phyloP scores from a whole-genome alignment of 2,113 vertebrate genomes.

The Progne subis region DNA sequence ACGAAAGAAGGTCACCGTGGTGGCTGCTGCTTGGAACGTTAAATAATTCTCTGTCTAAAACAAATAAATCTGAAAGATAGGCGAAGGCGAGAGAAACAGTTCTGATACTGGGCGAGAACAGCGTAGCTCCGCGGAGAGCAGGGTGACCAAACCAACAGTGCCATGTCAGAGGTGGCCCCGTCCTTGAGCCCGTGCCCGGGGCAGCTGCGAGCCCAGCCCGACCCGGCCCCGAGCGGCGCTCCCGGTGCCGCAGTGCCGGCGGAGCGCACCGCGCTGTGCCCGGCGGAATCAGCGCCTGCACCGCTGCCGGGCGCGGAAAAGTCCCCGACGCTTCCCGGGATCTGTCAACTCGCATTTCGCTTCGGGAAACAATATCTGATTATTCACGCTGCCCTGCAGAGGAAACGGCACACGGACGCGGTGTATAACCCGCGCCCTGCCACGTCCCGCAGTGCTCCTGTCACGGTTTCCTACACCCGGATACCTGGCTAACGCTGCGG shows the following conservation, averaged over 20 bases:
- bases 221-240: neutral
- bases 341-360: neutral
- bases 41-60: neutral
- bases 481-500: neutral
- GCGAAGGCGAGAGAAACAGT: neutral
- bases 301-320: neutral
- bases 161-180: neutral
- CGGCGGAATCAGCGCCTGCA: neutral
- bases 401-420: neutral
- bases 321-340: rapidly evolving
- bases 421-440: neutral
- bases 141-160: rapidly evolving
- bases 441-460: neutral
- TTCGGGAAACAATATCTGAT: neutral
- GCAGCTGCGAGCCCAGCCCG: neutral
- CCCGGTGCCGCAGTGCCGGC: neutral
- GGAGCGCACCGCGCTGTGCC: neutral
- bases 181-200: neutral
- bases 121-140: neutral
- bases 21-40: neutral
- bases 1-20: neutral
- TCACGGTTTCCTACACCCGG: neutral
- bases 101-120: rapidly evolving
- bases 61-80: neutral
- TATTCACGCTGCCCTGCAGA: neutral